Evolutionary conservation across 1,140 invertebrate species (phyloP).

Genomic region (Ips typographus): DNA sequence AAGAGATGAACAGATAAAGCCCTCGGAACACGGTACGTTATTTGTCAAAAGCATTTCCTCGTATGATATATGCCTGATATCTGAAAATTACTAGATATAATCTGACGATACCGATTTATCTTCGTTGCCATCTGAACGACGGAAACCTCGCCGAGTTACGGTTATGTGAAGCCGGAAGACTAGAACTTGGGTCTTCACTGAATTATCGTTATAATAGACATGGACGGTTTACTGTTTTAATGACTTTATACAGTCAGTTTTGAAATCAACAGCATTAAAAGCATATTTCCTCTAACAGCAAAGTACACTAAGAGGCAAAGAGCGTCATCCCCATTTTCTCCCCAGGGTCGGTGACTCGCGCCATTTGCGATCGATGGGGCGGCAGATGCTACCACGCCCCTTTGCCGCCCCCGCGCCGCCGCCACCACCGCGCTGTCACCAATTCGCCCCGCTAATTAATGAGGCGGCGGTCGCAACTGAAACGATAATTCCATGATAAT

Average conservation of each 20-base stretch:
- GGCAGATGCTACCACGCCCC: conserved; percentile 45
- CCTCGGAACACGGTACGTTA: conserved; percentile 32
- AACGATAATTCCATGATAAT: conserved; percentile 54
- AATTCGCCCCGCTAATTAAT: conserved; percentile 50
- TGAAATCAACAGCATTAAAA: not conserved
- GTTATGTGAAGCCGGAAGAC: conserved; percentile 36
- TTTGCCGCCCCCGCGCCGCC: conserved; percentile 12
- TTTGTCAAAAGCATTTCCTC: conserved; percentile 36
- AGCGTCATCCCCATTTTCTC: not conserved
- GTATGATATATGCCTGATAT: conserved; percentile 37
- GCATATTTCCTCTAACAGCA: too few relatives aligned
- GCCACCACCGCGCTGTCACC: conserved; percentile 45
- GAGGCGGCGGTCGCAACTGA: conserved; percentile 51
- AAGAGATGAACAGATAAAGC: conserved; percentile 35
- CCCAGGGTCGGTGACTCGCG: conserved; percentile 37
- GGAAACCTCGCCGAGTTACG: conserved; percentile 33
- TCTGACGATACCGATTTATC: conserved; percentile 34
- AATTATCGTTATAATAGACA: conserved; percentile 33
- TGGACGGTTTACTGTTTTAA: conserved; percentile 32
- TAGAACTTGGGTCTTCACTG: conserved; percentile 20
- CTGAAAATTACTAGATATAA: conserved; percentile 34
- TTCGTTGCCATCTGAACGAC: conserved; percentile 25
- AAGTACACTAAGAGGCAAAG: not conserved
- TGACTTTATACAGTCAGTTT: conserved; percentile 18
- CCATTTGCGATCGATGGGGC: conserved; percentile 41